Conservation (phyloP, 2,113 vertebrate species). For the Tetraodon nigroviridis region DNA sequence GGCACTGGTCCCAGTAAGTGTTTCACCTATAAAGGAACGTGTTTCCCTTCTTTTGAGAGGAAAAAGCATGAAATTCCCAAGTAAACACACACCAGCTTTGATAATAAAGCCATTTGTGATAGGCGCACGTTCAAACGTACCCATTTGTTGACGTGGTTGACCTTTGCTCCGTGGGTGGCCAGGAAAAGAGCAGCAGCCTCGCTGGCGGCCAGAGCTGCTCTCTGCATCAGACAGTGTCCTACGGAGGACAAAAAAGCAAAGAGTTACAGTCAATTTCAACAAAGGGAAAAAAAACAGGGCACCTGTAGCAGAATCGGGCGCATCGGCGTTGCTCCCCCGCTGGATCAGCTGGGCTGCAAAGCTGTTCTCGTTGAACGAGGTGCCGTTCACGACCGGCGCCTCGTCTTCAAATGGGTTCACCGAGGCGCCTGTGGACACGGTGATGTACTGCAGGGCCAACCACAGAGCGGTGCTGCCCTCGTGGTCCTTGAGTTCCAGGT, state of each 20-base stretch:
- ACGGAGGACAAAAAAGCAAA: constrained; percentile 3
- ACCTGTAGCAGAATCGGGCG: constrained; percentile 86
- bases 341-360: constrained; percentile 92
- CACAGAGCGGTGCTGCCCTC: constrained; percentile 96
- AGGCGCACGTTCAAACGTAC: constrained; percentile 64
- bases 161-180: constrained; percentile 89
- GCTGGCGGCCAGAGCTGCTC: constrained; percentile 83
- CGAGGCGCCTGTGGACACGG: constrained; percentile 83
- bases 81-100: not conserved
- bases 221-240: constrained; percentile 95
- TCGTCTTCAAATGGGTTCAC: constrained; percentile 96
- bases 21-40: no score
- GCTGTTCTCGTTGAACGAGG: constrained; percentile 94
- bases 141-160: constrained; percentile 94
- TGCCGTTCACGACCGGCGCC: constrained; percentile 86
- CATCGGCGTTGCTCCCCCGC: constrained; percentile 89
- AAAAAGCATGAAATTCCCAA: no score
- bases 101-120: not conserved
- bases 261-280: not conserved
- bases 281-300: constrained; percentile 1
- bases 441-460: constrained; percentile 94
- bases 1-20: no score
- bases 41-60: no score
- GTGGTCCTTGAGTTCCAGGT: constrained; percentile 93
- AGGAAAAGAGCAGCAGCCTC: constrained; percentile 95